These are phyloP conservation scores for Lutra lutra DNA, from an alignment of 2,797 vertebrate species.

Conservation along the genomic window DNA sequence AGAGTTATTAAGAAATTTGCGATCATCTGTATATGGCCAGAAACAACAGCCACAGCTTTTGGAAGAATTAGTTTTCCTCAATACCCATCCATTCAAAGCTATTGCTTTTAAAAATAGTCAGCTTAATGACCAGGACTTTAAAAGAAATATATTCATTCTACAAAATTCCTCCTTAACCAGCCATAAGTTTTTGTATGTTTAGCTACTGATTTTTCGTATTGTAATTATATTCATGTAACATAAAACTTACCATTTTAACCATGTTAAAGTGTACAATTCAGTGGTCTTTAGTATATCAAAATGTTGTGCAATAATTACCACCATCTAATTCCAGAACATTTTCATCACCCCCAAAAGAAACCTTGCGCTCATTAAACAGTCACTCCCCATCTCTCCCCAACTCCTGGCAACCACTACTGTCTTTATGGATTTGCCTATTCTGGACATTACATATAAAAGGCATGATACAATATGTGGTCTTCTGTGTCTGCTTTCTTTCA, in stretches of 20 bases:
- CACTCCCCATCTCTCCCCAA: neutral
- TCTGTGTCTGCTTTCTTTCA: slow-evolving; percentile 8
- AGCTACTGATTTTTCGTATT: neutral
- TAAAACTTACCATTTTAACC: neutral
- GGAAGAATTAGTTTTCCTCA: neutral
- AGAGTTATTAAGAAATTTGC: slow-evolving; percentile 1
- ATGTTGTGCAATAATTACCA: neutral
- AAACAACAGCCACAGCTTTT: neutral
- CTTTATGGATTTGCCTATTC: slow-evolving; percentile 17
- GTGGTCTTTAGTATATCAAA: neutral
- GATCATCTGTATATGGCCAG: neutral
- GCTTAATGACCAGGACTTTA: neutral
- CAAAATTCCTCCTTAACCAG: slow-evolving; percentile 9
- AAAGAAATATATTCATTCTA: slow-evolving; percentile 46
- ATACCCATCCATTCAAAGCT: neutral
- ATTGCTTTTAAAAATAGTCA: neutral
- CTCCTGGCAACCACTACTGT: neutral
- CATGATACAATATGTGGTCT: neutral
- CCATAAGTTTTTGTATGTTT: neutral
- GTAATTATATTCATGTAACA: neutral
- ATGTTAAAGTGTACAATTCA: neutral
- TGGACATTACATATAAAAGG: neutral
- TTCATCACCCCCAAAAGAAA: neutral
- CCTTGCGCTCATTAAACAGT: neutral
- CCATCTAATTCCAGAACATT: neutral